Percentiles rank a stretch among this genome's conserved stretches.
These are phyloP conservation scores for Sebastes iracundus DNA, from an alignment of 2,797 vertebrate genomes.

Conservation along the genomic window DNA sequence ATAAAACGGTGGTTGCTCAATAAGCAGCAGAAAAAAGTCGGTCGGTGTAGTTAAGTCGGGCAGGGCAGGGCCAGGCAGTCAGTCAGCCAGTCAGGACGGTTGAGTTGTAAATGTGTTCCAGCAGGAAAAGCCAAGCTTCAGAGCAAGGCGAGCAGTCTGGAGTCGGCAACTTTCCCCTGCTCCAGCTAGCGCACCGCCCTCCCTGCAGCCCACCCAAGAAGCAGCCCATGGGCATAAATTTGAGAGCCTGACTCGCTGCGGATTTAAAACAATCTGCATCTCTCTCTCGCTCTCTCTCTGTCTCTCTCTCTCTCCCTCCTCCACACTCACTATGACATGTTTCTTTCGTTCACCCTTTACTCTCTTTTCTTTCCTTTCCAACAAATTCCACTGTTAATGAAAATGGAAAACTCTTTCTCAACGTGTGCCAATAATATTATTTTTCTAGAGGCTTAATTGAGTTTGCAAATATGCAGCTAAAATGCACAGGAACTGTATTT, in stretches of 20 bases:
- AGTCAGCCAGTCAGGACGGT: slow-evolving; percentile 70
- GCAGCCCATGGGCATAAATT: slow-evolving; percentile 94
- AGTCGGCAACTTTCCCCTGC: slow-evolving; percentile 82
- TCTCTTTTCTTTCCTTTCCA: slow-evolving; percentile 69
- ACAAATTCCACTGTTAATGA: slow-evolving; percentile 79
- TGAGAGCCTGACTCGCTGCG: slow-evolving; percentile 87
- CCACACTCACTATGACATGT: slow-evolving; percentile 63
- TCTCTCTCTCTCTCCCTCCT: slow-evolving; percentile 57
- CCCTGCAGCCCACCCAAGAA: slow-evolving; percentile 95
- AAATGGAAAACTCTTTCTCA: slow-evolving; percentile 75
- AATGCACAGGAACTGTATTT: slow-evolving; percentile 50
- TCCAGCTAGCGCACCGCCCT: slow-evolving; percentile 75
- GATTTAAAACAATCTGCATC: slow-evolving; percentile 87
- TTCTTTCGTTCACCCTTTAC: slow-evolving; percentile 61
- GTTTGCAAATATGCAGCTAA: slow-evolving; percentile 59
- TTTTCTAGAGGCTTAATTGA: slow-evolving; percentile 75
- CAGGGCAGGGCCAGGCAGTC: slow-evolving; percentile 54
- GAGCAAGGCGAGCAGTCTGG: slow-evolving; percentile 80
- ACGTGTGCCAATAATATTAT: slow-evolving; percentile 79
- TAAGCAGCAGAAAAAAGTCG: slow-evolving; percentile 28
- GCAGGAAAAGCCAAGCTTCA: slow-evolving; percentile 80
- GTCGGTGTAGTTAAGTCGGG: slow-evolving; percentile 45
- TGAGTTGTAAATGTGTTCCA: slow-evolving; percentile 83
- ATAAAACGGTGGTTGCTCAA: slow-evolving; percentile 40
- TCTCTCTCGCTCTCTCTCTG: slow-evolving; percentile 71